Evolutionary conservation across 2,113 vertebrate genomes (phyloP).

Genomic region (Narcine bancroftii): DNA sequence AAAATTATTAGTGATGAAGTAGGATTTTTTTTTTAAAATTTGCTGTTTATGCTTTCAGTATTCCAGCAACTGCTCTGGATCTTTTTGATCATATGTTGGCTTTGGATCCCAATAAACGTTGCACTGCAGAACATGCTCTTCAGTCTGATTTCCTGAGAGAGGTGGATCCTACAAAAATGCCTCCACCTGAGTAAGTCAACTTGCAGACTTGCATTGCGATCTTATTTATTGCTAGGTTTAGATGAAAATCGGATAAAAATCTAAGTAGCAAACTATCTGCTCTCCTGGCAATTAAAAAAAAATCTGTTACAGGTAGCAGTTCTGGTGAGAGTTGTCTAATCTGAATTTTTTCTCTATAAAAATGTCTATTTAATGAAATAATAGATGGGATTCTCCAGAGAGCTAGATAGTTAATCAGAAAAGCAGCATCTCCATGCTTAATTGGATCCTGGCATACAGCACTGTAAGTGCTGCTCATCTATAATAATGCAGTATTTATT

Average conservation of each 20-base stretch:
- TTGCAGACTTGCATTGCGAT: not conserved
- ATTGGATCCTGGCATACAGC: not conserved
- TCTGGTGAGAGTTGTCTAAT: not conserved
- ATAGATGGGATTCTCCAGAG: not conserved
- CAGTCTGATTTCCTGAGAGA: slow-evolving; percentile 88
- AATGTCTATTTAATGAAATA: not conserved
- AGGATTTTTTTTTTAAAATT: not conserved
- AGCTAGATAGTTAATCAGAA: not conserved
- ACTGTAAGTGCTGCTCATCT: not conserved
- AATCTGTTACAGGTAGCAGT: not conserved
- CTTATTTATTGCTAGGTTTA: not conserved
- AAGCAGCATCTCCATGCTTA: not conserved
- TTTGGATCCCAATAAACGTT: slow-evolving; percentile 91
- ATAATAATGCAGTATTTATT: not conserved
- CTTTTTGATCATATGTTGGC: slow-evolving; percentile 97
- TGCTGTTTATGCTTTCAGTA: slow-evolving; percentile 53
- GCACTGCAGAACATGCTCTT: slow-evolving; percentile 87
- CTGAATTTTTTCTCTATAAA: not conserved
- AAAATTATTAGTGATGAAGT: not conserved
- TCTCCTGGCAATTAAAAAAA: not conserved
- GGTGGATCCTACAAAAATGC: slow-evolving; percentile 93
- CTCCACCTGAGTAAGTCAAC: slow-evolving; percentile 83
- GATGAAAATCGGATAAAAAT: not conserved
- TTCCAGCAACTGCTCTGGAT: slow-evolving; percentile 82
- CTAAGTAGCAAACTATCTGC: not conserved